Evolutionary conservation across 2,888 invertebrate genomes (phyloP).

Genomic region (Rotaria socialis): DNA sequence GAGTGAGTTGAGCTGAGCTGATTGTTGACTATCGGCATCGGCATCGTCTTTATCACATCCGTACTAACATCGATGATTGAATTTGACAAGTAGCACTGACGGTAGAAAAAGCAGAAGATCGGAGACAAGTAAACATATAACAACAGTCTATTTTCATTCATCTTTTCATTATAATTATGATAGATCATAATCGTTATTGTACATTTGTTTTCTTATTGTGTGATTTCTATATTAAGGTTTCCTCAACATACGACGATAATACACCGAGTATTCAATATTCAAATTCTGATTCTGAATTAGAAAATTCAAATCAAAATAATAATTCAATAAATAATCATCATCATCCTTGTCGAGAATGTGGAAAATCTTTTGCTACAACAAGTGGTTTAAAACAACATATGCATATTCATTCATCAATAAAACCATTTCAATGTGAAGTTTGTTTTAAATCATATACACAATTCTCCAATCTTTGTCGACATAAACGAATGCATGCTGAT

Average conservation of each 20-base stretch:
- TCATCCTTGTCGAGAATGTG: conserved; percentile 44
- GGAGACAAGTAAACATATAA: neutral
- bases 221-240: neutral
- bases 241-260: conserved; percentile 27
- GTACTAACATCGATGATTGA: conserved; percentile 31
- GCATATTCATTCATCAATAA: conserved; percentile 46
- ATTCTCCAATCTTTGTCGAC: conserved; percentile 47
- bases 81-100: conserved; percentile 35
- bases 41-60: conserved; percentile 35
- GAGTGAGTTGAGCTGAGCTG: conserved; percentile 36
- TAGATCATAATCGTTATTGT: neutral
- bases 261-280: conserved; percentile 18
- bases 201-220: neutral
- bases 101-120: neutral
- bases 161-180: neutral
- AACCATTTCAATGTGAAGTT: conserved; percentile 46
- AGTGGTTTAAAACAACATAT: conserved; percentile 47
- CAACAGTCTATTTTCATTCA: neutral
- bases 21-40: conserved; percentile 34
- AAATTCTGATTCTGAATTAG: conserved; percentile 15
- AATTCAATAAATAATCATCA: conserved; percentile 13
- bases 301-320: conserved; percentile 2
- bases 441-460: conserved; percentile 47
- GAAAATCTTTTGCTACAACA: conserved; percentile 46
- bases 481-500: conserved; percentile 47